Evolutionary conservation across 2,113 vertebrate species (phyloP).

Genomic region (Ptyas mucosa): DNA sequence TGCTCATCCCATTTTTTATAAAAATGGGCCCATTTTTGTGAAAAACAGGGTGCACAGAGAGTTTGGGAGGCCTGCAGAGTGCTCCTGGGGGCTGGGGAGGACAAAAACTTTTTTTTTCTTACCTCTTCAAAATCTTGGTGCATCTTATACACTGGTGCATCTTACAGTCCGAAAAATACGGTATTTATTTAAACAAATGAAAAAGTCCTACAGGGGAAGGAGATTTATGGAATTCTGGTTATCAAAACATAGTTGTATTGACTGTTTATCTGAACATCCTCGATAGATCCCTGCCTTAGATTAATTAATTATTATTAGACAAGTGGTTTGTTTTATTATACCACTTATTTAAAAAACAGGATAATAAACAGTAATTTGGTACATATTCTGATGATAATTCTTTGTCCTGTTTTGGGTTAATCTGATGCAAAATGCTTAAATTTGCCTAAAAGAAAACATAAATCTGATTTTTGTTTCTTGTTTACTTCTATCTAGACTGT

Average conservation of each 20-base stretch:
- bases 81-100: too few relatives aligned
- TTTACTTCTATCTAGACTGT: constrained; percentile 73
- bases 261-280: background rate
- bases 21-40: too few relatives aligned
- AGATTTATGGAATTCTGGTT: background rate
- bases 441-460: constrained; percentile 41
- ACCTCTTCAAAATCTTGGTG: too few relatives aligned
- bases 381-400: constrained; percentile 56
- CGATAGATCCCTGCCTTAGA: constrained; percentile 13
- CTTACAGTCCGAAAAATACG: too few relatives aligned
- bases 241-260: background rate
- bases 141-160: too few relatives aligned
- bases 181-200: background rate
- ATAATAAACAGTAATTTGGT: constrained; percentile 28
- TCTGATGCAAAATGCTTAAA: constrained; percentile 63
- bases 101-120: too few relatives aligned
- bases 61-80: too few relatives aligned
- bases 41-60: too few relatives aligned
- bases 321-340: background rate
- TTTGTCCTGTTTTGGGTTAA: constrained; percentile 63
- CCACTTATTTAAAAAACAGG: background rate
- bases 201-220: background rate
- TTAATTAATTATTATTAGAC: background rate
- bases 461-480: constrained; percentile 63
- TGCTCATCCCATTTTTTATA: too few relatives aligned